A percentile compares a stretch with the other conserved stretches of the same genome.
Conservation (phyloP, 53 echinoderm and acorn worm species). For the Patiria pectinifera region DNA sequence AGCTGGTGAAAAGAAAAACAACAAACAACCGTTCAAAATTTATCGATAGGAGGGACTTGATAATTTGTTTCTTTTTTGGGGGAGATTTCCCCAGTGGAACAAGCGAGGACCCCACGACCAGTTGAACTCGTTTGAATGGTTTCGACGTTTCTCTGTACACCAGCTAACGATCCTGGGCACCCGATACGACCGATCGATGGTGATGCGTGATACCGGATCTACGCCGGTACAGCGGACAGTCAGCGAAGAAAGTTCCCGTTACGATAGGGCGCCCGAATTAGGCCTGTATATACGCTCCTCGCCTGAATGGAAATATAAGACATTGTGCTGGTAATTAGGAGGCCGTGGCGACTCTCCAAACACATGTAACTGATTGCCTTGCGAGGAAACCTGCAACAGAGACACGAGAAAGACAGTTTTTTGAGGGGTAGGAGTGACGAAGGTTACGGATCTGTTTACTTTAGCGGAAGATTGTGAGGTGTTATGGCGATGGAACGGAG, state of each 20-base stretch:
- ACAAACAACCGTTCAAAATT: not conserved
- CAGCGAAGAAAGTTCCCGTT: not conserved
- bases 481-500: not conserved
- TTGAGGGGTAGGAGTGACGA: not conserved
- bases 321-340: not conserved
- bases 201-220: not conserved
- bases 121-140: constrained; percentile 35
- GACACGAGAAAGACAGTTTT: not conserved
- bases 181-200: not conserved
- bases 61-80: not conserved
- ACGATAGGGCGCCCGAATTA: not conserved
- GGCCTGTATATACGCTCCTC: not conserved
- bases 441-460: not conserved
- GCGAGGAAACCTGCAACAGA: not conserved
- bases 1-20: not conserved
- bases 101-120: not conserved
- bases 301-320: not conserved
- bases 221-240: not conserved
- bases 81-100: not conserved
- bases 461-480: not conserved
- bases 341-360: not conserved
- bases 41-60: not conserved
- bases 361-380: not conserved
- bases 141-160: not conserved
- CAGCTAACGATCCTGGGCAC: not conserved